Conservation (phyloP, 2,888 invertebrate species). For the Pristionchus mayeri region DNA sequence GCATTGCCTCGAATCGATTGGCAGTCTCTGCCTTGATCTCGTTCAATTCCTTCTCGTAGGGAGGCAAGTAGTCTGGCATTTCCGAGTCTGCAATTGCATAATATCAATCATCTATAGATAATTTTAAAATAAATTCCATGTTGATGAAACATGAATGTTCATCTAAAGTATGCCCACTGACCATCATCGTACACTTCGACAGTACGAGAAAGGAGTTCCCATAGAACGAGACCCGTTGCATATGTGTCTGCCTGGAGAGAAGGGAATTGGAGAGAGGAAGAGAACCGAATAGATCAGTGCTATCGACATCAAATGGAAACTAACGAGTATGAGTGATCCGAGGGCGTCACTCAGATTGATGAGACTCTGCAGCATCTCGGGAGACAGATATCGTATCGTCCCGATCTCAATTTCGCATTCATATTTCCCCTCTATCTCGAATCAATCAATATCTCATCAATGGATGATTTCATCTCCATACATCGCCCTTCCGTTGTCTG, state of each 20-base stretch:
- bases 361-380: conserved; percentile 29
- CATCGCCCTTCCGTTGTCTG: not conserved
- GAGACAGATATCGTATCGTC: conserved; percentile 38
- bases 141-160: not conserved
- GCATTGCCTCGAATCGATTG: conserved; percentile 21
- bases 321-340: conserved; percentile 3
- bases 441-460: too few species aligned
- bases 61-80: not conserved
- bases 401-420: conserved; percentile 44
- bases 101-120: too few species aligned
- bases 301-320: too few species aligned
- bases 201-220: conserved; percentile 32
- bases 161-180: not conserved
- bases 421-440: too few species aligned
- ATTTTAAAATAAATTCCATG: too few species aligned
- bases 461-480: not conserved
- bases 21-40: not conserved
- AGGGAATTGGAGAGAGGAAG: not conserved
- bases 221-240: conserved; percentile 26
- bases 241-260: conserved; percentile 35
- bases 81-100: conserved; percentile 11
- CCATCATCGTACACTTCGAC: conserved; percentile 35
- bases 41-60: conserved; percentile 2
- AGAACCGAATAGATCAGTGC: too few species aligned
- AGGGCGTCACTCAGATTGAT: conserved; percentile 22